Base-by-base conservation (phyloP, 2,113 vertebrate species). In the Leuciscus idus region DNA sequence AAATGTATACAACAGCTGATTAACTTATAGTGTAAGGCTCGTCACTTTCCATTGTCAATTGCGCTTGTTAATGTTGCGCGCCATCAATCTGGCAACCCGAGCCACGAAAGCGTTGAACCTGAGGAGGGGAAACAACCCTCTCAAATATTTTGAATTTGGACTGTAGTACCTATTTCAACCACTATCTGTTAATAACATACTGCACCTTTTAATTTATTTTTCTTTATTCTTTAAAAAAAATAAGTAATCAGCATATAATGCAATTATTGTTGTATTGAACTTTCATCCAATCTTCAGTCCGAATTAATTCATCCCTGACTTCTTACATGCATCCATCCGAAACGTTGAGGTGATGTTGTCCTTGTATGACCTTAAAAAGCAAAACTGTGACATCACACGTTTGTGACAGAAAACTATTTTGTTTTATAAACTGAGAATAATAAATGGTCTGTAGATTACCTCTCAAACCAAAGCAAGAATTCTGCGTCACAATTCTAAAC, bases 341-440 rank as follows among this genome's bases (percentile, higher is more conserved):
- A 52, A 26, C 43, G 1, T 26, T 74, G 72, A 74, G 72, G 72
- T 48, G 17, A 26, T 48, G n/a, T 48, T 48, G 36, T 0, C 19
- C 68, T 72, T 36, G 33, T 11, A 5, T 21, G 15, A 72, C 33
- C 19, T 72, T 72, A 43, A 39, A 39, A 23, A 43, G 33, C 33
- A 72, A 39, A 72, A 72, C 68, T 23, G 68, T 39, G 66, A 36
- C 66, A 70, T 70, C 66, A 70, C 15, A 33, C 33, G 7, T 30
- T 68, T 28, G 15, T 28, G 26, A 55, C 17, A 33, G n/a, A 72
- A 26, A 15, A 74, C 43, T 2, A 74, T 74, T 74, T 48, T 74
- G 43, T 74, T 74, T n/a, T 26, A 74, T 48, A 74, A 74, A 74
- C 72, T 1, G 72, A 48, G 4, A 17, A 80, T 43, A 79, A 62